phyloP scores from a whole-genome alignment of 2,888 invertebrate genomes.

The Oxycera nigricornis region DNA sequence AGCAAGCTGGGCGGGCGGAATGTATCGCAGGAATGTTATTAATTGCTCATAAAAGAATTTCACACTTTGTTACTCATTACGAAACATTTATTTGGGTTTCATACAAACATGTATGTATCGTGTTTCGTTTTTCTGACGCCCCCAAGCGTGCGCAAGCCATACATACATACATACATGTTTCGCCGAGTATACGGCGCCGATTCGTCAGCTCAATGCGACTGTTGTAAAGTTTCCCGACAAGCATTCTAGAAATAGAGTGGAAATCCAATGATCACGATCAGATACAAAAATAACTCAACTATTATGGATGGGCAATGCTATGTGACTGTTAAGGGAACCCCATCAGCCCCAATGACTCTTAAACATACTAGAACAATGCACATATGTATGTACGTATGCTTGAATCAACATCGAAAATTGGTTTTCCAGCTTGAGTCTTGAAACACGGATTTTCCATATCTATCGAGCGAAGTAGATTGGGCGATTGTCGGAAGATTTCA shows the following conservation, averaged over 20 bases:
- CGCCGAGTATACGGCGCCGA: too few relatives aligned
- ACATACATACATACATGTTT: not conserved
- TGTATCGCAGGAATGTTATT: not conserved
- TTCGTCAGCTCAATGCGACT: too few relatives aligned
- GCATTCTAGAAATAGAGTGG: slow-evolving; percentile 3
- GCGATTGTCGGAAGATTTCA: too few relatives aligned
- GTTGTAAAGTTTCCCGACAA: not conserved
- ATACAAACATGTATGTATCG: not conserved
- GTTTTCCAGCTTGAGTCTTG: too few relatives aligned
- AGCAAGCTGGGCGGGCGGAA: not conserved
- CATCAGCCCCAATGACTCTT: too few relatives aligned
- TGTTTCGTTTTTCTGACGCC: not conserved
- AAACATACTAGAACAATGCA: too few relatives aligned
- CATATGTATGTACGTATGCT: too few relatives aligned
- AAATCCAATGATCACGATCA: not conserved
- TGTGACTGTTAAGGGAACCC: too few relatives aligned
- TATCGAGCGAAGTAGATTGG: too few relatives aligned
- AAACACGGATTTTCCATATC: too few relatives aligned
- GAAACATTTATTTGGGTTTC: not conserved
- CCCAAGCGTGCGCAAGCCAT: not conserved
- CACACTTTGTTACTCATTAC: not conserved
- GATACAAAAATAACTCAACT: not conserved
- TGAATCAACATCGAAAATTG: too few relatives aligned
- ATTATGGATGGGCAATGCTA: too few relatives aligned
- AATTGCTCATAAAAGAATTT: slow-evolving; percentile 5